A percentile compares a stretch with the other conserved stretches of the same genome.
Evolutionary conservation across 2,888 invertebrate genomes (phyloP).

Genomic region (Celastrina argiolus): DNA sequence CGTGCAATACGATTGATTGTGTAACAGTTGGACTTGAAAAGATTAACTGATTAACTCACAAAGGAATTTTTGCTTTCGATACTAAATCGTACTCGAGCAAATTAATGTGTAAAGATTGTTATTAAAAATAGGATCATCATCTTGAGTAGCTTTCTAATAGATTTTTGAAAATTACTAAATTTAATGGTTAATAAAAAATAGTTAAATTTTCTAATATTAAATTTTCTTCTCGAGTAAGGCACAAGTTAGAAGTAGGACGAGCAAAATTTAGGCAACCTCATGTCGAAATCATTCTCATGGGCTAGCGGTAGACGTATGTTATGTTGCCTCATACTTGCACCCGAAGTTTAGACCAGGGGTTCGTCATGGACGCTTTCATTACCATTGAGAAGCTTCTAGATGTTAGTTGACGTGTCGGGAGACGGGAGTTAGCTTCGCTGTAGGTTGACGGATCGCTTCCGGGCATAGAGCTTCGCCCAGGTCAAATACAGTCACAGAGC

Average conservation of each 20-base stretch:
- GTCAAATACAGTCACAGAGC: conserved; percentile 67
- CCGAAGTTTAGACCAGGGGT: conserved; percentile 44
- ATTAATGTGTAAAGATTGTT: not conserved
- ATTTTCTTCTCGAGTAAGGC: conserved; percentile 15
- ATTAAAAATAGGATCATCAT: conserved; percentile 12
- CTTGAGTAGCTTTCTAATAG: not conserved
- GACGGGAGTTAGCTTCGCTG: conserved; percentile 31
- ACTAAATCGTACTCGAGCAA: conserved; percentile 2
- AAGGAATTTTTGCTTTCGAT: conserved; percentile 19
- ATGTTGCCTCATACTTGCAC: conserved; percentile 64
- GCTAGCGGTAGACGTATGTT: conserved; percentile 43
- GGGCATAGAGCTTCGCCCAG: conserved; percentile 59
- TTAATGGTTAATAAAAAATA: conserved; percentile 2
- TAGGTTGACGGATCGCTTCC: conserved; percentile 49
- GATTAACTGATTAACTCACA: not conserved
- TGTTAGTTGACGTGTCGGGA: conserved; percentile 25
- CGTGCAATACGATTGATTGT: conserved; percentile 28
- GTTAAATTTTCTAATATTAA: not conserved
- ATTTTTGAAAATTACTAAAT: not conserved
- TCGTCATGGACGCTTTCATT: conserved; percentile 43
- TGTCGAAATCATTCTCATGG: conserved; percentile 37
- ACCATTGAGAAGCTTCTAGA: conserved; percentile 51
- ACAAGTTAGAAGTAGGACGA: conserved; percentile 16
- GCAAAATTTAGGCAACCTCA: not conserved
- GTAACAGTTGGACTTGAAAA: conserved; percentile 7